Evolutionary conservation across 1,140 invertebrate species (phyloP).

Genomic region (Zaprionus vittiger): DNA sequence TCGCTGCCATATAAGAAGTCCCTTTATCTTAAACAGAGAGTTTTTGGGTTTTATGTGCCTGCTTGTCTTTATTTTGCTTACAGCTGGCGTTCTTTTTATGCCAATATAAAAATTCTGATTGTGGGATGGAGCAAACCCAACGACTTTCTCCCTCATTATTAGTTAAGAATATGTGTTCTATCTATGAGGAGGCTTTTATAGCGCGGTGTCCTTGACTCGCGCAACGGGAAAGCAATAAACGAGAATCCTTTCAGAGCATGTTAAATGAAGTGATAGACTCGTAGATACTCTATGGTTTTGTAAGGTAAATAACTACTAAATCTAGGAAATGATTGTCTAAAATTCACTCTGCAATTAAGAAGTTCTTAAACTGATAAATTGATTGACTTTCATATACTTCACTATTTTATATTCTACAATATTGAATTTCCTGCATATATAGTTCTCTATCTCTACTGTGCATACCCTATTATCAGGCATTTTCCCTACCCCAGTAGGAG

Average conservation of each 20-base stretch:
- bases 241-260: not conserved
- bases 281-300: constrained; percentile 4
- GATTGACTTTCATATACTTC: no score
- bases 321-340: no score
- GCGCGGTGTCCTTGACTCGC: constrained; percentile 34
- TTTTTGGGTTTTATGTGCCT: constrained; percentile 26
- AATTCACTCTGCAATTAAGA: no score
- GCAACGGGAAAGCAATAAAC: constrained; percentile 3
- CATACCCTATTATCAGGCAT: not conserved
- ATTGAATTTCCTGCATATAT: no score
- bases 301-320: no score
- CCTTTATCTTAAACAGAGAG: constrained; percentile 49
- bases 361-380: no score
- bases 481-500: not conserved
- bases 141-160: constrained; percentile 27
- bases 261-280: not conserved
- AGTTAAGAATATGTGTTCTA: constrained; percentile 22
- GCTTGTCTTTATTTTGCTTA: constrained; percentile 23
- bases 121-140: not conserved
- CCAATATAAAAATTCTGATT: constrained; percentile 39
- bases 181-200: constrained; percentile 7
- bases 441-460: no score
- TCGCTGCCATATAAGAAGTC: constrained; percentile 55
- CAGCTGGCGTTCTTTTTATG: constrained; percentile 39
- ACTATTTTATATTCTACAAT: no score